Evolutionary conservation across 2,888 invertebrate genomes (phyloP).

Genomic region (Fragum fragum): DNA sequence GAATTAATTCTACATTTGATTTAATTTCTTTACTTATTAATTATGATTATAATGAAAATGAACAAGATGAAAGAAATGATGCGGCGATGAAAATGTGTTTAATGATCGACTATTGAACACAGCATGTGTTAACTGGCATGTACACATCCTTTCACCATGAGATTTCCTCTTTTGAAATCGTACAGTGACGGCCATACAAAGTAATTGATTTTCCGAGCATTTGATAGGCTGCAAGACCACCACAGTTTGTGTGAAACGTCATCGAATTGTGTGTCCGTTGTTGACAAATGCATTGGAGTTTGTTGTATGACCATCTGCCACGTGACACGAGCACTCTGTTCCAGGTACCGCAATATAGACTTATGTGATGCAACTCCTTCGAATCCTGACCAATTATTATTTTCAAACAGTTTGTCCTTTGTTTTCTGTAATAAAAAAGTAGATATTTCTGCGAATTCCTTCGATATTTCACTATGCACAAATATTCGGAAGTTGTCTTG

Average conservation of each 20-base stretch:
- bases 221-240: constrained; percentile 82
- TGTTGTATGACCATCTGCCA: constrained; percentile 84
- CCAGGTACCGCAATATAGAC: constrained; percentile 70
- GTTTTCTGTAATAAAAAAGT: constrained; percentile 73
- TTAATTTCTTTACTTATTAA: too few relatives aligned
- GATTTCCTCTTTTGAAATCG: constrained; percentile 79
- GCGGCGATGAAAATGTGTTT: too few relatives aligned
- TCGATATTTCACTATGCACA: too few relatives aligned
- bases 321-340: constrained; percentile 74
- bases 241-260: constrained; percentile 80
- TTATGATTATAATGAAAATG: too few relatives aligned
- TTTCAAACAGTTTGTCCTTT: constrained; percentile 41
- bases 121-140: constrained; percentile 60
- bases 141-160: constrained; percentile 82
- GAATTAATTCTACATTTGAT: too few relatives aligned
- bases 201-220: constrained; percentile 74
- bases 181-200: constrained; percentile 82
- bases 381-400: constrained; percentile 38
- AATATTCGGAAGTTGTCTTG: too few relatives aligned
- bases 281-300: constrained; percentile 77
- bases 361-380: constrained; percentile 59
- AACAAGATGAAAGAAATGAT: too few relatives aligned
- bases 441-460: too few relatives aligned
- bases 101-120: too few relatives aligned
- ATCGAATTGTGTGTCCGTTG: constrained; percentile 73